A percentile compares a stretch with the other conserved stretches of the same genome.
Evolutionary conservation across 2,888 invertebrate species (phyloP).

Genomic region (Tachina grossa): DNA sequence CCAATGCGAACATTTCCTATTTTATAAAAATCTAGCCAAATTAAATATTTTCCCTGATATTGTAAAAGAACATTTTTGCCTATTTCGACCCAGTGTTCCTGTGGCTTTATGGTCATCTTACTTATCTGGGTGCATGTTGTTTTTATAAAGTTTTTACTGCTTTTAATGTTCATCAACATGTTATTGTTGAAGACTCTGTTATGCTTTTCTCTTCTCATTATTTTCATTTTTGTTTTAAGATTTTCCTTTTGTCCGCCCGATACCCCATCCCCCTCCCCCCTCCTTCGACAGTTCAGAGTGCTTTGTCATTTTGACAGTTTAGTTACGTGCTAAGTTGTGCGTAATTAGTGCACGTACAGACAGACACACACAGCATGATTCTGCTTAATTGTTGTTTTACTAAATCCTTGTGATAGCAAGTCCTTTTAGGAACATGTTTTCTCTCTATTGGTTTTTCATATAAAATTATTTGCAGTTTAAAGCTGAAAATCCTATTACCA

Average conservation of each 20-base stretch:
- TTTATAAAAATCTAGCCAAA: no score
- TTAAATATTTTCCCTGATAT: no score
- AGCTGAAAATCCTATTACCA: neutral
- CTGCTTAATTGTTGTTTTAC: neutral
- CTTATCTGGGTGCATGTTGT: neutral
- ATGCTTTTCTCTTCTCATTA: conserved; percentile 10
- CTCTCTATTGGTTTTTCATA: conserved; percentile 12
- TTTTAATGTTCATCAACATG: conserved; percentile 22
- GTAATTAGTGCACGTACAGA: conserved; percentile 69
- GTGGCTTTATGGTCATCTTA: neutral
- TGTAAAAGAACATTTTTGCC: neutral
- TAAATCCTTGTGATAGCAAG: neutral
- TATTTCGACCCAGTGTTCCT: neutral
- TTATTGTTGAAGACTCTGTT: conserved; percentile 21
- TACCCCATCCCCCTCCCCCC: no score
- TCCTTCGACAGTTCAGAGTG: conserved; percentile 27
- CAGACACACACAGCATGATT: conserved; percentile 68
- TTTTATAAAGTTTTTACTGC: conserved; percentile 19
- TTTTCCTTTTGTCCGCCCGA: conserved; percentile 19
- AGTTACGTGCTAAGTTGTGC: conserved; percentile 63
- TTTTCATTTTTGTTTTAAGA: conserved; percentile 36
- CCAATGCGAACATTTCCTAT: no score
- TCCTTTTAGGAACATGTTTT: conserved; percentile 10
- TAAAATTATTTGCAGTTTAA: conserved; percentile 39
- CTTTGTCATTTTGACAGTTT: conserved; percentile 68